Evolutionary conservation across 2,113 vertebrate genomes (phyloP), one percentile per base, ranked within the genome.

Genomic region (Dendropsophus ebraccatus): DNA sequence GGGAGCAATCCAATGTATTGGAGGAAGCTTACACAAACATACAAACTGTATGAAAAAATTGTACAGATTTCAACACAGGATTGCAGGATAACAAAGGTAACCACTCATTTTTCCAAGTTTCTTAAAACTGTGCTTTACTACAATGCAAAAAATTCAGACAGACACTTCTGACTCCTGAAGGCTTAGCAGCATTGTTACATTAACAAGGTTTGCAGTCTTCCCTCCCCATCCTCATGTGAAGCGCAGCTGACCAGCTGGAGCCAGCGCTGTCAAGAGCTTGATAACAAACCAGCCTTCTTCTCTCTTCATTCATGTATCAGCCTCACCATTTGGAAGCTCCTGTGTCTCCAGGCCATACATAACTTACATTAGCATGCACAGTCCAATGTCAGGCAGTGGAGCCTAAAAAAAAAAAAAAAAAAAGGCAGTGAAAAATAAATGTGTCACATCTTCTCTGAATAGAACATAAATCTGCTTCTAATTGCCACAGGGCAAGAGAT

Each of bases 301-400:
- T 54, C 77, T 86, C 62, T 54, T 72, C 50, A 70, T 86, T 86
- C 84, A 72, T 72, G 67, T 50, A 58, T 87, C 69, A 50, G 50
- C 67, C 37, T 74, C 56, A 17, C 85, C 54, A 81, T 73, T 74
- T 56, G 67, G 69, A 77, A 86, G 77, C 50, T 81, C 54, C 75
- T 70, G 67, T 80, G 78, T 73, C 85, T 74, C 52, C 35, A 28
- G 78, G 85, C 85, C 78, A 87, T 87, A 87, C 78, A 87, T 87
- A 87, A 87, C 41, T 47, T 37, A 62, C 85, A 87, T 87, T 87
- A 81, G 85, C 85, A 86, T 87, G 85, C 85, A 74, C 78, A 87
- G 76, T 32, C 85, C 77, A 73, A 28, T 60, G 84, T 72, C 77
- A 81, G 54, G 54, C 35, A 86, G 50, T 13, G 16, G 47, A 81